A percentile compares a stretch with the other conserved stretches of the same genome.
phyloP scores from a whole-genome alignment of 2,797 vertebrate species.

The Danionella dracula region DNA sequence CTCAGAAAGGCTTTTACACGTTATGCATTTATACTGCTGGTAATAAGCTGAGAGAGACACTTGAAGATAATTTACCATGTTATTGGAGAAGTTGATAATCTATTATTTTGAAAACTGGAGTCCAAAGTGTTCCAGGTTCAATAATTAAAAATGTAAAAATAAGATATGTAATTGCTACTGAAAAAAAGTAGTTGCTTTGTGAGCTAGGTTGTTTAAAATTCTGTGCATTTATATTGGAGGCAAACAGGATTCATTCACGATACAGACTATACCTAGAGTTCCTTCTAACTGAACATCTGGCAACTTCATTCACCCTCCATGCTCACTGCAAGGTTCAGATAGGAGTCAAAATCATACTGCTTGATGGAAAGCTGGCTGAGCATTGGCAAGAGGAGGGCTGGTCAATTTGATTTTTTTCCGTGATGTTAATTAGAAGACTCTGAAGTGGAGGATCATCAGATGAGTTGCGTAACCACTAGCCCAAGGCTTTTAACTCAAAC shows the following conservation, averaged over 20 bases:
- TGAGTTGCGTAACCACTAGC: not conserved
- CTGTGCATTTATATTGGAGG: no score
- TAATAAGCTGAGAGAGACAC: no score
- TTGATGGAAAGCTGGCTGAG: not conserved
- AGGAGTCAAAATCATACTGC: not conserved
- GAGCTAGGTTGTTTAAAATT: no score
- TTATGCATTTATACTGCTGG: no score
- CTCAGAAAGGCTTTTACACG: no score
- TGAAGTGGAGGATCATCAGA: not conserved
- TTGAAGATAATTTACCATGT: no score
- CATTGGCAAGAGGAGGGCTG: not conserved
- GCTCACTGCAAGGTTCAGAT: constrained; percentile 27
- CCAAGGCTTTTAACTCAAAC: not conserved
- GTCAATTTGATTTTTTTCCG: not conserved
- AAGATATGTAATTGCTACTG: no score
- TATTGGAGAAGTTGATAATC: no score
- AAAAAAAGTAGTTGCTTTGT: no score
- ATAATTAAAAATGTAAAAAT: no score
- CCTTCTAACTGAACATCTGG: constrained; percentile 5
- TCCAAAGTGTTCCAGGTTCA: no score
- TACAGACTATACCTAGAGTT: constrained; percentile 34
- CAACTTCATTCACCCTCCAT: constrained; percentile 30
- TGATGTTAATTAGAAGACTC: not conserved
- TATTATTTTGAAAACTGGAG: no score
- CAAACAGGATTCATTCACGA: not conserved